Base-by-base conservation (phyloP, 2,797 vertebrate species). In the Gambelia wislizenii region DNA sequence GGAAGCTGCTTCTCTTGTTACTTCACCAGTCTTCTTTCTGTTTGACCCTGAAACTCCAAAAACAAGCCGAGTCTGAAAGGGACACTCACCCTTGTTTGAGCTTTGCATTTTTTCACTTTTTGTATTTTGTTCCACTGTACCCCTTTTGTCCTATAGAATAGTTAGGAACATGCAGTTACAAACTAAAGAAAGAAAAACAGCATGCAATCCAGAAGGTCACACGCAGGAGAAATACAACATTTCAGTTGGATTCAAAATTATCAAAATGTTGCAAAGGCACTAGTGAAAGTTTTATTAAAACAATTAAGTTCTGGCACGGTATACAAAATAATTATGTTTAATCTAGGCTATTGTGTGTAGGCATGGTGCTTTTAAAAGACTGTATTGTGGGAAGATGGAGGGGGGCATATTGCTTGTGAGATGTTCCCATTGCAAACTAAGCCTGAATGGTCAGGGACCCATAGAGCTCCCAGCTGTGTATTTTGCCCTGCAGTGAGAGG, bases 151-250 rank as follows among this genome's bases (percentile, higher is more conserved):
- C 6, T 72, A 27, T 0, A 0, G 78, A 61, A 25, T 7, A 83
- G 18, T 76, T 64, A 39, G 13, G 67, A 33, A 67, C 80, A n/a
- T 81, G 89, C 67, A 47, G 78, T 75, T 91, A 64, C 67, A 82
- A 75, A 36, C 10, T 75, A 64, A 59, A 88, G 33, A 30, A 22
- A 14, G 18, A 30, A 87, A 12, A 70, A 33, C 0, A 79, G 18
- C 61, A 83, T 64, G 61, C 36, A 61, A 83, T 88, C 81, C 87
- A 33, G 39, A 92, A 76, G 47, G 49, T 36, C 67, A 69, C 84
- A 67, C 75, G 18, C 4, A 2, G 0, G 1, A 18, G n/a, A 1
- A 69, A 89, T 91, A 44, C 22, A 12, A 27, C 52, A 52, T 47
- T 67, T 93, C 67, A 56, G 72, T 85, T 36, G 56, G 10, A 75